Evolutionary conservation across 92 coral and sea anemone genomes (phyloP), one percentile per base, ranked within the genome.

Genomic region (Palythoa grandiflora): DNA sequence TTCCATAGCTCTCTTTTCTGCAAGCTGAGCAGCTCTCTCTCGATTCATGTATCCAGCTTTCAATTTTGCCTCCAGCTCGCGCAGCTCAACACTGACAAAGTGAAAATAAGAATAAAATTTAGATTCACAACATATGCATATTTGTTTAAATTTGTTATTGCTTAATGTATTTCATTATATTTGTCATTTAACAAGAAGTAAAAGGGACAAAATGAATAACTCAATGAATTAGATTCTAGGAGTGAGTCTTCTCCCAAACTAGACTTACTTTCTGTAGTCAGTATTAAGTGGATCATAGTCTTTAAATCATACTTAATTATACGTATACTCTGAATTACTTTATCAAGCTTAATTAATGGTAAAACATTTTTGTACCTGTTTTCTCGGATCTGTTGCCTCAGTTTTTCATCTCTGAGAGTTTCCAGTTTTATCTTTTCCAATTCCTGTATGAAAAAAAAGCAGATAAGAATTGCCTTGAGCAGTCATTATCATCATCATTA

Each of bases 21-120:
- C 94, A 54, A 94, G 89, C 75, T 97, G 99, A 39, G 99, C 99
- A 83, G 96, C 94, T 65, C 99, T 83, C 66, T 95, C 99, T 47
- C 95, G 88, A 84, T 95, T 97, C 98, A 95, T 97, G 91, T 94
- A 97, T 4, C 99, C 99, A 77, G 97, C 94, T 75, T 97, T 97
- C 38, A 97, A 89, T 77, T 97, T 97, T 54, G 95, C 95, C 78
- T 97, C 98, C 48, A 97, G 97, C 75, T 97, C 99, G 65, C 98
- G 89, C 73, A 97, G 89, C 83, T 97, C 99, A 85, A 94, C 95
- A 87, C 99, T 97, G 52, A 38, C 28, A 63, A 44, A 44, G 28
- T 28, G 20, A 57, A n/a, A 75, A 68, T 2, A 37, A 6, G 9
- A 74, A 48, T 15, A 19, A 19, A 6, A 14, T 36, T 28, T 17